Conservation (phyloP, 2,888 invertebrate genomes). For the Pseudococcus jackbeardsleyi region DNA sequence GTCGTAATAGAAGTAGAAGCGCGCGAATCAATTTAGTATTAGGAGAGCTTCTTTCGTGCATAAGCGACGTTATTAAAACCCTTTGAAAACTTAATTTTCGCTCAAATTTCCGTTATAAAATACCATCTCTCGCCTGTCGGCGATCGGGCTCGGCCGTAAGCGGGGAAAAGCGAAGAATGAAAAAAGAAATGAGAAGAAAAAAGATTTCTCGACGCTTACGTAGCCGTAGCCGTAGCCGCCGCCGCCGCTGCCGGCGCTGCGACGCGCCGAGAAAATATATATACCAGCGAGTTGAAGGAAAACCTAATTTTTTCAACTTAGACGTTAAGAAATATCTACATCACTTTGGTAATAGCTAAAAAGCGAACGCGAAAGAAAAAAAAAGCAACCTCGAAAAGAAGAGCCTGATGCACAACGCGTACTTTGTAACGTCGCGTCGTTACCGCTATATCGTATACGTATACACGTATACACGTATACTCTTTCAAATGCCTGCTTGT, state of each 20-base stretch:
- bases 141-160: not conserved
- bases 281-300: not conserved
- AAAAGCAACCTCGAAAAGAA: constrained; percentile 20
- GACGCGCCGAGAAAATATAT: not conserved
- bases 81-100: constrained; percentile 40
- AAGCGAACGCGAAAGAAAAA: constrained; percentile 7
- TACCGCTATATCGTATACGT: no score
- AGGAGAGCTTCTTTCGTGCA: constrained; percentile 8
- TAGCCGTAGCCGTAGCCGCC: not conserved
- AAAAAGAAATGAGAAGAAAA: not conserved
- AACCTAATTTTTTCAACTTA: constrained; percentile 25
- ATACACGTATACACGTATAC: no score
- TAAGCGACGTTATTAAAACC: constrained; percentile 29
- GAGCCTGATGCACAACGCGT: not conserved
- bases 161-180: not conserved
- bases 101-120: constrained; percentile 21
- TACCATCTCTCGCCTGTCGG: not conserved
- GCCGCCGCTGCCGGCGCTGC: no score
- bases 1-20: not conserved
- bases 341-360: constrained; percentile 1
- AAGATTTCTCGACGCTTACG: constrained; percentile 25
- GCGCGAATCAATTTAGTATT: constrained; percentile 27
- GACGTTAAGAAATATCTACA: constrained; percentile 24
- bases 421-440: not conserved
- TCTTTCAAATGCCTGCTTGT: not conserved